phyloP scores from a whole-genome alignment of 2,113 vertebrate genomes.

The Nipponia nippon region DNA sequence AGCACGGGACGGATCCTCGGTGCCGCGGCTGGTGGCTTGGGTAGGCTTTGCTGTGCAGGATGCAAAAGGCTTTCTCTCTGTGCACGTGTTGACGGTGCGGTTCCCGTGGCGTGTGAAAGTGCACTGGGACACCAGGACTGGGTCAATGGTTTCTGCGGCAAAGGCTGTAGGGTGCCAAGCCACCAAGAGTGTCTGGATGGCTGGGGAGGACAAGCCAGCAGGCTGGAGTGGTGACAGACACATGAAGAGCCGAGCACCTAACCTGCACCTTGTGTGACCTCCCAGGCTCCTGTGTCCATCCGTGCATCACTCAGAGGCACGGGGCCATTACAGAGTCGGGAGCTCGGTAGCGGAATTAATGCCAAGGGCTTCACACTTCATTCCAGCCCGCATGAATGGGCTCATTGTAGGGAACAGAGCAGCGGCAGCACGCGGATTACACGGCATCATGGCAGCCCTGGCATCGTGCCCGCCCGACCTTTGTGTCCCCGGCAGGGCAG shows the following conservation, averaged over 20 bases:
- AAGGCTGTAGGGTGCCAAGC: neutral
- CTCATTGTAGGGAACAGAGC: conserved; percentile 9
- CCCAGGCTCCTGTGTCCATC: neutral
- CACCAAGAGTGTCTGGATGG: neutral
- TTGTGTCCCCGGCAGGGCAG: neutral
- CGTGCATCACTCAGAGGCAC: neutral
- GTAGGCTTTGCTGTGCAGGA: neutral
- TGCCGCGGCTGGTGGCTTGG: neutral
- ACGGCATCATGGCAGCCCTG: conserved; percentile 7
- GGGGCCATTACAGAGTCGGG: neutral
- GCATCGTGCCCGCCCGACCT: neutral
- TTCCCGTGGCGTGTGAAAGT: neutral
- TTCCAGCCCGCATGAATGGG: conserved; percentile 36
- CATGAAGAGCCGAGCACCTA: accelerated
- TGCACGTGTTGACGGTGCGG: neutral
- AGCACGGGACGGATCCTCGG: neutral
- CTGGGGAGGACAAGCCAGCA: neutral
- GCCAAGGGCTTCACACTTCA: conserved; percentile 46
- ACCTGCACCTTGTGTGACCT: neutral
- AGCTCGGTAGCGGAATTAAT: neutral
- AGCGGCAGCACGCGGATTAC: neutral
- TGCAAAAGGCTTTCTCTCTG: neutral
- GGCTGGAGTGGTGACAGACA: neutral
- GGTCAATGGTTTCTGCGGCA: neutral
- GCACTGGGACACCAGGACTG: neutral